These are phyloP conservation scores for Colius striatus DNA, from an alignment of 2,113 vertebrate genomes.

Conservation along the genomic window DNA sequence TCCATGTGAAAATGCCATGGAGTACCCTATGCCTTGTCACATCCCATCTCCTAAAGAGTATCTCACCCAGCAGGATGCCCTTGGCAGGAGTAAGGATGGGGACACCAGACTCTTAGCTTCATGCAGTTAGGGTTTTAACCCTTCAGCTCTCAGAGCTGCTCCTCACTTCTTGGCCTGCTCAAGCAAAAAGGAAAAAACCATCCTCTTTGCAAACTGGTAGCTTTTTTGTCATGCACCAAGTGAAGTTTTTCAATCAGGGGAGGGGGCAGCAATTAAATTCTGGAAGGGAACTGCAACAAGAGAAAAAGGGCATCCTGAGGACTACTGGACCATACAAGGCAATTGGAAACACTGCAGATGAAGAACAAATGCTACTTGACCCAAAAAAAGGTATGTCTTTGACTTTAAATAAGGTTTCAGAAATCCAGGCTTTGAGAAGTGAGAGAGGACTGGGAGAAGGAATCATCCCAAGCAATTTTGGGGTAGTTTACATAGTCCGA, in stretches of 20 bases:
- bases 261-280: background rate
- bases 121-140: background rate
- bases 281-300: background rate
- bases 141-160: background rate
- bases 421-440: background rate
- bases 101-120: background rate
- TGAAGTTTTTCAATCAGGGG: background rate
- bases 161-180: background rate
- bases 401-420: slow-evolving; percentile 28
- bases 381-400: background rate
- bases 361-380: slow-evolving; percentile 7
- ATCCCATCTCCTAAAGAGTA: background rate
- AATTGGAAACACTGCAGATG: background rate
- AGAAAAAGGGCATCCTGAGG: background rate
- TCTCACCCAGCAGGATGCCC: background rate
- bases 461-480: slow-evolving; percentile 41
- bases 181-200: background rate
- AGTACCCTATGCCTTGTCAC: background rate
- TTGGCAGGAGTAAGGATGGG: background rate
- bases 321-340: background rate
- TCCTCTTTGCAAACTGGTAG: background rate
- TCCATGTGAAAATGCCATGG: background rate
- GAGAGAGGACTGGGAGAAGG: background rate
- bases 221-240: background rate
- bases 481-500: slow-evolving; percentile 29